phyloP scores from a whole-genome alignment of 2,113 vertebrate genomes.

The Cyphomyrus plagiostoma region DNA sequence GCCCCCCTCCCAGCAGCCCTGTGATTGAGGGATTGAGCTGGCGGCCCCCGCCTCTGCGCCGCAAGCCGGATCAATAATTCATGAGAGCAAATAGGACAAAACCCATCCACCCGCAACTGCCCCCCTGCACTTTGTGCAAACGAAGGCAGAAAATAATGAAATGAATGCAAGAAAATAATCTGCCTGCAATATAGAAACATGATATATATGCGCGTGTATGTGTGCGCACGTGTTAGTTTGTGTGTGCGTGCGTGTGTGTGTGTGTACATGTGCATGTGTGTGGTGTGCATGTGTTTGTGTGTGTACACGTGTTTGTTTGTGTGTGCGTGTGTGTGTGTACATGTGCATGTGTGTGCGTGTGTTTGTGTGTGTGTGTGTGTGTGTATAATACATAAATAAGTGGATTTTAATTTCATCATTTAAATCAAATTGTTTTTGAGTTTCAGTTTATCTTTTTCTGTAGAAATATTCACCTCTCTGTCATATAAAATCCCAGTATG shows the following conservation, averaged over 20 bases:
- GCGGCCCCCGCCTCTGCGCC: background rate
- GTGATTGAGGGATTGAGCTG: slow-evolving; percentile 13
- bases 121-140: slow-evolving; percentile 7
- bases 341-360: background rate
- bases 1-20: slow-evolving; percentile 7
- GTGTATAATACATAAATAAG: background rate
- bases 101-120: slow-evolving; percentile 16
- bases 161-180: slow-evolving; percentile 9
- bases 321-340: no score
- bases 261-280: no score
- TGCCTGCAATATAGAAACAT: background rate
- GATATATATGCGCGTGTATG: background rate
- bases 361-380: no score
- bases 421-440: slow-evolving; percentile 16
- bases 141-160: background rate
- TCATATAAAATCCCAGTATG: background rate
- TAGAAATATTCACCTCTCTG: background rate
- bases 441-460: background rate
- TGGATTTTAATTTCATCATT: slow-evolving; percentile 25
- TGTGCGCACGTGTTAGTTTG: background rate
- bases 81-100: slow-evolving; percentile 42
- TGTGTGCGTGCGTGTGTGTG: background rate
- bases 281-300: no score
- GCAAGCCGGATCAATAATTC: slow-evolving; percentile 35
- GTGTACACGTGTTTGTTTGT: no score